Conservation (phyloP, 1,140 invertebrate genomes). For the Apis mellifera region DNA sequence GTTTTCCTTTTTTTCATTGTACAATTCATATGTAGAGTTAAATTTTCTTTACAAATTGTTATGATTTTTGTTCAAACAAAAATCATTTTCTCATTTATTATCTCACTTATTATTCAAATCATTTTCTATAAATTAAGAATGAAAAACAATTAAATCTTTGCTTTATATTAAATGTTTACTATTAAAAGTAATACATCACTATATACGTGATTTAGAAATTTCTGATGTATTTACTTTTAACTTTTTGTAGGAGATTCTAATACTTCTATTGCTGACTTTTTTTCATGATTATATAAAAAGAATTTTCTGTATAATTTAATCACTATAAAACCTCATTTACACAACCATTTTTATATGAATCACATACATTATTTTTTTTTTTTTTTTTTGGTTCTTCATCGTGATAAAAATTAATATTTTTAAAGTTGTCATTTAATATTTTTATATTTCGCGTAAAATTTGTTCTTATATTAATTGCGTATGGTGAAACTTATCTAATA, state of each 20-base stretch:
- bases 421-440: constrained; percentile 70
- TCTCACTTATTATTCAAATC: constrained; percentile 44
- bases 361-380: constrained; percentile 6
- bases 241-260: constrained; percentile 5
- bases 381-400: constrained; percentile 5
- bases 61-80: constrained; percentile 8
- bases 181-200: no score
- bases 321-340: background rate
- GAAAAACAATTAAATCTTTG: constrained; percentile 69
- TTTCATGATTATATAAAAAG: constrained; percentile 23
- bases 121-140: constrained; percentile 56
- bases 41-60: constrained; percentile 54
- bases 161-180: background rate
- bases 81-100: constrained; percentile 4
- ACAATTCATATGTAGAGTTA: constrained; percentile 72
- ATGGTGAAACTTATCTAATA: constrained; percentile 77
- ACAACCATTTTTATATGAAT: constrained; percentile 42
- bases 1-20: constrained; percentile 69
- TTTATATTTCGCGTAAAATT: constrained; percentile 70
- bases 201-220: background rate
- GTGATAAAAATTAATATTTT: constrained; percentile 64
- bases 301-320: constrained; percentile 18
- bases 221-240: constrained; percentile 21
- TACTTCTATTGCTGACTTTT: constrained; percentile 19
- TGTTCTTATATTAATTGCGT: constrained; percentile 59